These are phyloP conservation scores for Elysia chlorotica DNA, from an alignment of 1,140 invertebrate species.

Conservation along the genomic window DNA sequence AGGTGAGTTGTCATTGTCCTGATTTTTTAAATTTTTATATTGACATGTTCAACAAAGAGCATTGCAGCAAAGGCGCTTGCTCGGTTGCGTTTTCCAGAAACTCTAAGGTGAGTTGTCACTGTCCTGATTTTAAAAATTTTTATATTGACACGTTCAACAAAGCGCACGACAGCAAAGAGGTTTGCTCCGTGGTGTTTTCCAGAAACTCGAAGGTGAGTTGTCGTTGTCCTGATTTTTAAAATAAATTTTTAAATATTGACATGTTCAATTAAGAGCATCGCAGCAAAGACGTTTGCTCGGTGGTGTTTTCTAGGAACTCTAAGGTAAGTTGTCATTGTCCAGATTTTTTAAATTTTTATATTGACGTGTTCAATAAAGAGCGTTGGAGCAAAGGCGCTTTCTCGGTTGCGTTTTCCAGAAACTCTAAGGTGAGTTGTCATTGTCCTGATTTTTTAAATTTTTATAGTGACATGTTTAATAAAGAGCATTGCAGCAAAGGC, in stretches of 20 bases:
- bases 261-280: too few relatives aligned
- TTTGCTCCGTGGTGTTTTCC: slow-evolving; percentile 93
- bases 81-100: slow-evolving; percentile 94
- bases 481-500: slow-evolving; percentile 85
- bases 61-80: slow-evolving; percentile 92
- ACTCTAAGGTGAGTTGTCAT: slow-evolving; percentile 88
- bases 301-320: slow-evolving; percentile 92
- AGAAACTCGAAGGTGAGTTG: slow-evolving; percentile 89
- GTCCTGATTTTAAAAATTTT: too few relatives aligned
- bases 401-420: slow-evolving; percentile 91
- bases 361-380: slow-evolving; percentile 91
- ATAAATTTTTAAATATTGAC: too few relatives aligned
- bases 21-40: too few relatives aligned
- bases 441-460: too few relatives aligned
- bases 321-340: slow-evolving; percentile 83
- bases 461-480: too few relatives aligned
- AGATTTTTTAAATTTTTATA: too few relatives aligned
- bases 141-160: slow-evolving; percentile 92
- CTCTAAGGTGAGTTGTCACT: slow-evolving; percentile 85
- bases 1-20: too few relatives aligned
- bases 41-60: slow-evolving; percentile 90
- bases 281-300: slow-evolving; percentile 91
- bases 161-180: slow-evolving; percentile 92
- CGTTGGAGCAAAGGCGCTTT: slow-evolving; percentile 95
- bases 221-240: too few relatives aligned